phyloP scores from a whole-genome alignment of 2,888 invertebrate genomes.

The Carpatolechia fugitivella region DNA sequence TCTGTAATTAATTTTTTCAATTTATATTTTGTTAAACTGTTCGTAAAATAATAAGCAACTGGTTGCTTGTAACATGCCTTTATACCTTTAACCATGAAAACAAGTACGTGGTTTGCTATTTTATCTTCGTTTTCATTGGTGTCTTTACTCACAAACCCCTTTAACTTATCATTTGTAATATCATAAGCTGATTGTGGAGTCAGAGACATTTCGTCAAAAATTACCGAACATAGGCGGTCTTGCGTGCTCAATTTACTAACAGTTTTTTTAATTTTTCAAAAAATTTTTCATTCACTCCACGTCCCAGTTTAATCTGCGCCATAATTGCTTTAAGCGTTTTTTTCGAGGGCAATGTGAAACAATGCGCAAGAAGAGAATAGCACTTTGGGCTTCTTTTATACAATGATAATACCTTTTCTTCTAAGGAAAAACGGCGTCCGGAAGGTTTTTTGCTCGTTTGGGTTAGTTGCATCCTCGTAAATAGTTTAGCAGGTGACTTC shows the following conservation, averaged over 20 bases:
- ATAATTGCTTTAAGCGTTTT: not conserved
- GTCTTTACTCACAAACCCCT: too few species aligned
- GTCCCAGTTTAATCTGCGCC: not conserved
- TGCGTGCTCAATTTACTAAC: not conserved
- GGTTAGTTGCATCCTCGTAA: not conserved
- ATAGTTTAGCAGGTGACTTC: not conserved
- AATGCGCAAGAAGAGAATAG: not conserved
- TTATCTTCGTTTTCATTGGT: too few species aligned
- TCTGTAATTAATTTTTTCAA: too few species aligned
- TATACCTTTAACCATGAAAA: too few species aligned
- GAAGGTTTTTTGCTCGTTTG: not conserved
- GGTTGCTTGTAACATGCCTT: too few species aligned
- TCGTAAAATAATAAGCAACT: too few species aligned
- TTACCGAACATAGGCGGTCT: constrained; percentile 19
- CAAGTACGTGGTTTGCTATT: too few species aligned
- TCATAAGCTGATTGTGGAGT: constrained; percentile 22
- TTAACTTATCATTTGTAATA: too few species aligned
- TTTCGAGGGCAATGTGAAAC: not conserved
- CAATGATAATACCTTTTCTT: not conserved
- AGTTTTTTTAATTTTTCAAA: constrained; percentile 22
- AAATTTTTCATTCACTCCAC: constrained; percentile 20
- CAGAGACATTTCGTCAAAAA: constrained; percentile 28
- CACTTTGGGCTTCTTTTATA: not conserved
- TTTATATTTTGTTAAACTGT: too few species aligned
- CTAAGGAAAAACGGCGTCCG: not conserved